Percentiles rank a stretch among this genome's conserved stretches.
Evolutionary conservation across 2,113 vertebrate species (phyloP).

Genomic region (Megaleporinus macrocephalus): DNA sequence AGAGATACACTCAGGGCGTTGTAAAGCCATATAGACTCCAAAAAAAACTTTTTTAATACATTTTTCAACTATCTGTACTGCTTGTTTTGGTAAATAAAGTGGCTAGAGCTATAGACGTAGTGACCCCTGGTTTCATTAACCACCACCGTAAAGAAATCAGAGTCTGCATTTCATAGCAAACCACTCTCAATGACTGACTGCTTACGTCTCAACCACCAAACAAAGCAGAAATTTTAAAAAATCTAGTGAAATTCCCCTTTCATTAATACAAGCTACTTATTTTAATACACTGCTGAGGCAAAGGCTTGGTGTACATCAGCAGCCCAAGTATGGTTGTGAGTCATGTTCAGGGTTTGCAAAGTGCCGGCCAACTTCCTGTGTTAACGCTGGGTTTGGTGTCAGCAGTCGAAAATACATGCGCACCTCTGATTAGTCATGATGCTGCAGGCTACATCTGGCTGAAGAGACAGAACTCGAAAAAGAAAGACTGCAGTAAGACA

Average conservation of each 20-base stretch:
- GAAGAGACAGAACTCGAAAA: no score
- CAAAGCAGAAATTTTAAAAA: not conserved
- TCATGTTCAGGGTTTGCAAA: not conserved
- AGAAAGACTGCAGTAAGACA: not conserved
- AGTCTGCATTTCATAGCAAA: not conserved
- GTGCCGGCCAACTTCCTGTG: constrained; percentile 31
- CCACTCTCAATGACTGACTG: not conserved
- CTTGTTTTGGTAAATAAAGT: no score
- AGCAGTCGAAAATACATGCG: not conserved
- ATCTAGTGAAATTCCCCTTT: not conserved
- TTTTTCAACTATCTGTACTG: no score
- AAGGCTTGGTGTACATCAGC: not conserved
- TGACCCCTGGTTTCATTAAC: not conserved
- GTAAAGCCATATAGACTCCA: not conserved
- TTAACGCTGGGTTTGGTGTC: constrained; percentile 1
- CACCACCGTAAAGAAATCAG: not conserved
- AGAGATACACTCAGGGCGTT: no score
- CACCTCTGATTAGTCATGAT: not conserved
- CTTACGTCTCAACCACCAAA: not conserved
- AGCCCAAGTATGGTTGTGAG: not conserved
- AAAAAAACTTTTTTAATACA: no score
- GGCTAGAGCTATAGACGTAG: no score
- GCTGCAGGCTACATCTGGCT: not conserved
- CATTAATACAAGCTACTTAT: not conserved
- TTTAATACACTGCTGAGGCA: not conserved